Conservation (phyloP, 2,888 invertebrate species). For the Fabriciana adippe region DNA sequence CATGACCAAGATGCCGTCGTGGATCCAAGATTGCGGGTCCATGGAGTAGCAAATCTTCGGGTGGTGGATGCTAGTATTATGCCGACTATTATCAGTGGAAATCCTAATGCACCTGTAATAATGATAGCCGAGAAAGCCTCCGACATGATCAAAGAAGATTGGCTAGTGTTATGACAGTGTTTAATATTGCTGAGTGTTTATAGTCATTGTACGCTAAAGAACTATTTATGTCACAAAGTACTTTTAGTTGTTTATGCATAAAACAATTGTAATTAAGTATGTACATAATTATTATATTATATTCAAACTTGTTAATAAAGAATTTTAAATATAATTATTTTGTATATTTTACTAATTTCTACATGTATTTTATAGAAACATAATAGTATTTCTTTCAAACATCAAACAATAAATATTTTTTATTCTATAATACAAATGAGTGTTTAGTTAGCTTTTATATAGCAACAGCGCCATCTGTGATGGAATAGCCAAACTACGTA, state of each 20-base stretch:
- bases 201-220: constrained; percentile 45
- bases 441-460: too few relatives aligned
- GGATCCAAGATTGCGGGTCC: constrained; percentile 88
- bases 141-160: constrained; percentile 94
- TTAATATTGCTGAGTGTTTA: constrained; percentile 39
- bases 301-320: constrained; percentile 36
- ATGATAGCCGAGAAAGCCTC: constrained; percentile 96
- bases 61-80: constrained; percentile 94
- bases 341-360: too few relatives aligned
- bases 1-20: constrained; percentile 90
- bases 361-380: too few relatives aligned
- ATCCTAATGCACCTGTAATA: constrained; percentile 94
- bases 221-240: constrained; percentile 53
- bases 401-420: neutral
- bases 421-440: neutral
- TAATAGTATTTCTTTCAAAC: too few relatives aligned
- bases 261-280: constrained; percentile 50
- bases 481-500: constrained; percentile 21
- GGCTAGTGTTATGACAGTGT: constrained; percentile 83
- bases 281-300: constrained; percentile 46
- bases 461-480: constrained; percentile 28
- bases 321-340: constrained; percentile 12
- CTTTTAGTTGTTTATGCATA: constrained; percentile 52
- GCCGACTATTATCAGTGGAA: constrained; percentile 94
- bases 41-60: constrained; percentile 89